These are phyloP conservation scores for Darevskia nairensis DNA, from an alignment of 2,797 vertebrate genomes.

Conservation along the genomic window DNA sequence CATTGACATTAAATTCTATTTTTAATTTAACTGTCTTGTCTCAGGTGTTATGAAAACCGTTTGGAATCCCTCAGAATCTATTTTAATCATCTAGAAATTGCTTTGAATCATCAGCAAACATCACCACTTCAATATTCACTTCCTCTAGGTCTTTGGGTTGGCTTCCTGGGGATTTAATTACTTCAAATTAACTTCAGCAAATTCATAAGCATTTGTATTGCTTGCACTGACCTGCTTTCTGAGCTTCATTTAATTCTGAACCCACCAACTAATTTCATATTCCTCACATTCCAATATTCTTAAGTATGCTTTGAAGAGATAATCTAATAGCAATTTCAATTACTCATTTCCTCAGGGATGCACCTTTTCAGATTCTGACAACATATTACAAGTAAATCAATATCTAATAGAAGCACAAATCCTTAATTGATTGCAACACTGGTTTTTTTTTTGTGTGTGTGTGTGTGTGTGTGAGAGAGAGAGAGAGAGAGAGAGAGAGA, in stretches of 20 bases:
- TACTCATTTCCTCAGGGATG: slow-evolving; percentile 10
- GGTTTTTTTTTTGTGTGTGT: neutral
- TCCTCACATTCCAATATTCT: slow-evolving; percentile 15
- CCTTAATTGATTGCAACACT: neutral
- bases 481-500: too few relatives aligned
- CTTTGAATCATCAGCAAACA: neutral
- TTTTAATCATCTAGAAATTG: neutral
- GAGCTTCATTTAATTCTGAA: neutral
- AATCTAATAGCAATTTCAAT: neutral
- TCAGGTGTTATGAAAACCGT: neutral
- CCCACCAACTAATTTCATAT: slow-evolving; percentile 19
- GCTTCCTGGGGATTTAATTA: slow-evolving; percentile 33
- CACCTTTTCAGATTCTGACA: slow-evolving; percentile 1
- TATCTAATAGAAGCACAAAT: neutral
- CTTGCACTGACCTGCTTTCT: neutral
- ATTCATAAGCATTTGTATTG: neutral
- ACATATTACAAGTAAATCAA: slow-evolving; percentile 9
- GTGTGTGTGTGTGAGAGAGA: too few relatives aligned
- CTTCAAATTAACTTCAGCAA: neutral
- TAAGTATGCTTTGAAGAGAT: slow-evolving; percentile 28
- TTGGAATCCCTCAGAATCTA: neutral
- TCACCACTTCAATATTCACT: neutral
- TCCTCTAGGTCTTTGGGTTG: neutral
- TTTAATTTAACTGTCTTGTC: neutral
- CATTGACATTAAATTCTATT: neutral